Conservation (phyloP, 2,113 vertebrate species). For the Sorex araneus region DNA sequence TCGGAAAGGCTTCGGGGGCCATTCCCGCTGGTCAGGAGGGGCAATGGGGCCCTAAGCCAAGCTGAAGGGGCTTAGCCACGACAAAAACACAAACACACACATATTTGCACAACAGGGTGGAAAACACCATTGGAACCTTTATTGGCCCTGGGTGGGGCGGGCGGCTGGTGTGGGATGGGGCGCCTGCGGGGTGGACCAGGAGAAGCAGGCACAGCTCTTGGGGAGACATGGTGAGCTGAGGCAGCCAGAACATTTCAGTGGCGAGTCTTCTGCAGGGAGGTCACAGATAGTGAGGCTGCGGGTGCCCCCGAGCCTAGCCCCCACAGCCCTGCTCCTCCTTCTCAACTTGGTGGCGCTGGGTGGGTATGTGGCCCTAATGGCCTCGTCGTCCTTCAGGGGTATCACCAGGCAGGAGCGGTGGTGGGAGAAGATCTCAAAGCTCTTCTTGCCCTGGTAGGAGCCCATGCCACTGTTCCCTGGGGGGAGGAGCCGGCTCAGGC, state of each 20-base stretch:
- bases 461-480: slow-evolving; percentile 95
- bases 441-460: slow-evolving; percentile 91
- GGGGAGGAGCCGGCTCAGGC: background rate
- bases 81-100: background rate
- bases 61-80: background rate
- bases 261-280: slow-evolving; percentile 32
- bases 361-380: slow-evolving; percentile 80
- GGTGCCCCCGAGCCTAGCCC: accelerated
- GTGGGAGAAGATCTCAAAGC: slow-evolving; percentile 95
- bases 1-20: too few species aligned
- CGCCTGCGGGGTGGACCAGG: too few species aligned
- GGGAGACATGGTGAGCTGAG: background rate
- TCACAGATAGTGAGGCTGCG: background rate
- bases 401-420: slow-evolving; percentile 91
- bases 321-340: accelerated
- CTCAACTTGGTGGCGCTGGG: slow-evolving; percentile 74
- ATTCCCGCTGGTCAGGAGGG: too few species aligned
- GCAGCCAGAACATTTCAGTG: background rate
- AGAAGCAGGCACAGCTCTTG: background rate
- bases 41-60: too few species aligned
- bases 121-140: too few species aligned
- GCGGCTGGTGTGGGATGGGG: background rate
- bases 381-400: slow-evolving; percentile 90
- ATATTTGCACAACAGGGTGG: background rate
- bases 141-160: background rate